A percentile compares a stretch with the other conserved stretches of the same genome.
Evolutionary conservation across 2,888 invertebrate species (phyloP).

Genomic region (Perdita meconis): DNA sequence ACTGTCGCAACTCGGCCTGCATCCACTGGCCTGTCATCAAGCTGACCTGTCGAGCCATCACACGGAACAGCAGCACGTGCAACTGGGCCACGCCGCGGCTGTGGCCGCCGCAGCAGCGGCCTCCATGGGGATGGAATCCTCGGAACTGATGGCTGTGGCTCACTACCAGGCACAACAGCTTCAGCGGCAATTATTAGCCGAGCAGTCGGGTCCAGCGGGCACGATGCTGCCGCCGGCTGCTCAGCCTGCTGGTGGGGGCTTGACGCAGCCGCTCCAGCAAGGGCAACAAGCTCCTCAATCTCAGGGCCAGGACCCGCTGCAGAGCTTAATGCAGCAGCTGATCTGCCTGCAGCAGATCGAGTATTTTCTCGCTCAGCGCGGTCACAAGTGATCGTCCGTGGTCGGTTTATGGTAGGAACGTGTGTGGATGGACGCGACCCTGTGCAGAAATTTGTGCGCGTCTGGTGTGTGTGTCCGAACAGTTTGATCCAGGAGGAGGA

Average conservation of each 20-base stretch:
- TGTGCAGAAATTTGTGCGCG: constrained; percentile 11
- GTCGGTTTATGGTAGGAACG: background rate
- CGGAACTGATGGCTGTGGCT: constrained; percentile 75
- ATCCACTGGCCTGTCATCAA: constrained; percentile 71
- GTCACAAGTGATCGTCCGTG: constrained; percentile 73
- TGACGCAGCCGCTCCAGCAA: constrained; percentile 79
- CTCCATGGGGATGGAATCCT: constrained; percentile 78
- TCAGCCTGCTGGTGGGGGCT: constrained; percentile 76
- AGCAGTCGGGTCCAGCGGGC: constrained; percentile 68
- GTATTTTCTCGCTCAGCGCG: constrained; percentile 80
- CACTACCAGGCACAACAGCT: constrained; percentile 76
- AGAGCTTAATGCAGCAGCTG: constrained; percentile 82
- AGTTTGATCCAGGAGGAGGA: background rate
- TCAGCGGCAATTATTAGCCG: constrained; percentile 73
- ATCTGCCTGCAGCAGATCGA: constrained; percentile 80
- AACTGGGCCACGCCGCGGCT: constrained; percentile 65
- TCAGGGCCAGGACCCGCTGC: constrained; percentile 80
- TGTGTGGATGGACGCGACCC: constrained; percentile 1
- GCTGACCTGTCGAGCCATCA: constrained; percentile 54
- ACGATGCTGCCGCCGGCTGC: constrained; percentile 71
- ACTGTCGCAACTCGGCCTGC: constrained; percentile 74
- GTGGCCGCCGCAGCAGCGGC: constrained; percentile 65
- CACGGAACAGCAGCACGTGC: constrained; percentile 74
- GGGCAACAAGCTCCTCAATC: constrained; percentile 71
- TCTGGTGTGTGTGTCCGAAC: constrained; percentile 9